phyloP scores from a whole-genome alignment of 1,140 invertebrate genomes.

The Cataglyphis hispanica region DNA sequence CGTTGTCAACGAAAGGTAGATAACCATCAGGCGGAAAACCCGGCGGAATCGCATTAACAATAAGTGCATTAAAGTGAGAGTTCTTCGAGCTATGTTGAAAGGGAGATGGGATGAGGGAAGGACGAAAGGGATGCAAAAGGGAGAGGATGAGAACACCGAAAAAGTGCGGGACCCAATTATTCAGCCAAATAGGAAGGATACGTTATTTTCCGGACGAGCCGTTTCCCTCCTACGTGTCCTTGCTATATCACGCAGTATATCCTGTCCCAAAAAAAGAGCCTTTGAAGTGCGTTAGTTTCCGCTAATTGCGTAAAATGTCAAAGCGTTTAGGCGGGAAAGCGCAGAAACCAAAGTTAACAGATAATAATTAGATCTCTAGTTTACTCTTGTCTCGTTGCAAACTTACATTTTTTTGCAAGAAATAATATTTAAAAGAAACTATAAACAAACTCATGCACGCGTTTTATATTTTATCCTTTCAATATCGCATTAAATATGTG shows the following conservation, averaged over 20 bases:
- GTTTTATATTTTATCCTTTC: not conserved
- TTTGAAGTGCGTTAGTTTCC: conserved; percentile 54
- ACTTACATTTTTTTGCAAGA: conserved; percentile 2
- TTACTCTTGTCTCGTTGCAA: conserved; percentile 45
- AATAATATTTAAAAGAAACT: conserved; percentile 15
- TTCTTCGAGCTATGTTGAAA: conserved; percentile 33
- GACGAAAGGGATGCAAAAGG: conserved; percentile 9
- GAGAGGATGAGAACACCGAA: conserved; percentile 47
- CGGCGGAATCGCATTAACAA: conserved; percentile 80
- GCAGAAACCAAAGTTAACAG: conserved; percentile 26
- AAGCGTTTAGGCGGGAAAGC: conserved; percentile 56
- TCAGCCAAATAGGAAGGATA: conserved; percentile 73
- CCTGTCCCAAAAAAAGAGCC: conserved; percentile 28
- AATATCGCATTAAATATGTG: not conserved
- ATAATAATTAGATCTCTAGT: conserved; percentile 50
- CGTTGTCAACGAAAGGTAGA: conserved; percentile 78
- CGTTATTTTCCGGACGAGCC: conserved; percentile 72
- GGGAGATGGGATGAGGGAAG: not conserved
- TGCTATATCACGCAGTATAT: conserved; percentile 29
- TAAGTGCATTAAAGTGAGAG: conserved; percentile 79
- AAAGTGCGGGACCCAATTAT: conserved; percentile 78
- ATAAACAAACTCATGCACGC: not conserved
- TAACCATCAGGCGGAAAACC: conserved; percentile 79
- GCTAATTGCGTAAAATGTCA: conserved; percentile 62
- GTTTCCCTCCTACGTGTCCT: conserved; percentile 57